phyloP scores from a whole-genome alignment of 2,888 invertebrate genomes.

The Malthinus seriepunctatus region DNA sequence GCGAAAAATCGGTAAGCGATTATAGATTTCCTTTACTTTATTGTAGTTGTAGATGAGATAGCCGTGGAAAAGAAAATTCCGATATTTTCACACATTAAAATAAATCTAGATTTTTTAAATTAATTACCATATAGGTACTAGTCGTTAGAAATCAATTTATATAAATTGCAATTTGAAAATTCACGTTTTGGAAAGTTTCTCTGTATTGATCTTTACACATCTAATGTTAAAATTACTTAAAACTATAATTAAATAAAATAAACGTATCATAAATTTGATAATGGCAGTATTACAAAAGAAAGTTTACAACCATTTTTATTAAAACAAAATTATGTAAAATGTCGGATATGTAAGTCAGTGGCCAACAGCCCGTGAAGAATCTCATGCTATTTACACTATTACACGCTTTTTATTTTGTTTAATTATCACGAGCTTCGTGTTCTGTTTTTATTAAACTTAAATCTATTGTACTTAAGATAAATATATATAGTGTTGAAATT shows the following conservation, averaged over 20 bases:
- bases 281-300: slow-evolving; percentile 13
- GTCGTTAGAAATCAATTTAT: neutral
- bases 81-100: too few species aligned
- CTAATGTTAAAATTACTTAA: neutral
- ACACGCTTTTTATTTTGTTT: slow-evolving; percentile 47
- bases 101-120: too few species aligned
- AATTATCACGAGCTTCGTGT: slow-evolving; percentile 46
- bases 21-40: too few species aligned
- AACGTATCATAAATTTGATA: slow-evolving; percentile 40
- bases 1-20: too few species aligned
- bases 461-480: slow-evolving; percentile 10
- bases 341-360: slow-evolving; percentile 49
- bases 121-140: too few species aligned
- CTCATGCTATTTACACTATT: slow-evolving; percentile 51
- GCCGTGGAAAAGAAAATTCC: too few species aligned
- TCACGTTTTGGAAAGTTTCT: slow-evolving; percentile 4
- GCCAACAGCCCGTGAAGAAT: slow-evolving; percentile 50
- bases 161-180: neutral
- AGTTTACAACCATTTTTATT: neutral
- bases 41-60: too few species aligned
- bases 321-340: slow-evolving; percentile 35
- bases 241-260: neutral
- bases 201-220: neutral
- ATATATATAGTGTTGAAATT: slow-evolving; percentile 22
- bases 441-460: slow-evolving; percentile 30